Percentiles rank a stretch among this genome's conserved stretches.
phyloP scores from a whole-genome alignment of 2,113 vertebrate genomes.

The Anolis sagrei region DNA sequence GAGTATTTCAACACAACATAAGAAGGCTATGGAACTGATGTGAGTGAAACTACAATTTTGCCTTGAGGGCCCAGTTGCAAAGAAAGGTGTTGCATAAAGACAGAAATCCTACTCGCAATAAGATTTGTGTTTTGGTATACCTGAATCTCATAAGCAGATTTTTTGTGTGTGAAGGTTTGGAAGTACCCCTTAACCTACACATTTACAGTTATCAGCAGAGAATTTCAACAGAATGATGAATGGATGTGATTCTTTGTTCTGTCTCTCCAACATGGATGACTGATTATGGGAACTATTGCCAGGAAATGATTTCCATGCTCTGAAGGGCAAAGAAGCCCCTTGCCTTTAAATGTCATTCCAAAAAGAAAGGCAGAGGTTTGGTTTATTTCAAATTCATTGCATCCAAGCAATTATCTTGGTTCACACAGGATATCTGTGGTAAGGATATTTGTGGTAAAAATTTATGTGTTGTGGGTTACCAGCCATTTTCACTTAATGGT shows the following conservation, averaged over 20 bases:
- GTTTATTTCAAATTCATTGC: not conserved
- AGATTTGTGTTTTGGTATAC: not conserved
- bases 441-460: too few relatives aligned
- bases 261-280: not conserved
- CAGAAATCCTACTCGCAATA: not conserved
- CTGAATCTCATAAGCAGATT: not conserved
- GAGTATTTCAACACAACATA: not conserved
- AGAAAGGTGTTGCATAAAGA: not conserved
- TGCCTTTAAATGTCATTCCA: not conserved
- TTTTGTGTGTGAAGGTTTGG: not conserved
- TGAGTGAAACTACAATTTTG: not conserved
- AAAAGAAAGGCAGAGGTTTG: not conserved
- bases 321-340: not conserved
- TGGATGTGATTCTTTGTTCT: not conserved
- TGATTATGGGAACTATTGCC: not conserved
- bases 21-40: not conserved
- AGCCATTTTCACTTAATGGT: too few relatives aligned
- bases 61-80: not conserved
- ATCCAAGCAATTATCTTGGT: not conserved
- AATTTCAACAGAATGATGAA: not conserved
- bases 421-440: not conserved
- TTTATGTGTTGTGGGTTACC: too few relatives aligned
- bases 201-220: not conserved
- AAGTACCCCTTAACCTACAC: not conserved
- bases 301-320: not conserved